Conservation (phyloP, 2,888 invertebrate genomes). For the Oasisia sp. region DNA sequence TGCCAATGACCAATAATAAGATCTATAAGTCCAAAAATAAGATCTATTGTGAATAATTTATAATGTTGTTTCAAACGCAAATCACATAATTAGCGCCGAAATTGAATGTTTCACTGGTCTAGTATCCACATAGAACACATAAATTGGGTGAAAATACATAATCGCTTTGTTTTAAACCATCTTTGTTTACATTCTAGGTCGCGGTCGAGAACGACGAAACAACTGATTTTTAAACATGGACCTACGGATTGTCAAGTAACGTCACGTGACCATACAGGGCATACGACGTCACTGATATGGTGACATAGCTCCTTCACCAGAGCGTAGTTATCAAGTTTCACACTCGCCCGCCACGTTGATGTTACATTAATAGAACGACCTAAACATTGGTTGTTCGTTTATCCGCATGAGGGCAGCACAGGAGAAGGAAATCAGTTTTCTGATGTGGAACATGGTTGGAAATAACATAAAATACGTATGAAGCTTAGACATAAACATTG, state of each 20-base stretch:
- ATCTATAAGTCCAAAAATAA: too few species aligned
- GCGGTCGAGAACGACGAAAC: background rate
- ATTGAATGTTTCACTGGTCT: too few species aligned
- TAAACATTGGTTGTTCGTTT: background rate
- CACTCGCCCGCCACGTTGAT: background rate
- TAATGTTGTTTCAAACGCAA: too few species aligned
- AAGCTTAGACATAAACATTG: background rate
- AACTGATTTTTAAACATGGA: background rate
- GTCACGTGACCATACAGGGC: background rate
- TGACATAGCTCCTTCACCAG: background rate
- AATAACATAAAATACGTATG: background rate
- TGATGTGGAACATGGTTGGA: background rate
- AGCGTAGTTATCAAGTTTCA: background rate
- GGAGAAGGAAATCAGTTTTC: background rate
- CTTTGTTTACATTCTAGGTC: background rate
- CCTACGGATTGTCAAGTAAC: background rate
- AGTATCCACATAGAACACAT: too few species aligned
- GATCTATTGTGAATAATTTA: too few species aligned
- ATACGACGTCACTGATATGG: background rate
- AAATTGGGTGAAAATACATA: too few species aligned
- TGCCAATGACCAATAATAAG: too few species aligned
- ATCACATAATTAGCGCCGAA: too few species aligned
- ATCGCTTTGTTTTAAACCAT: background rate
- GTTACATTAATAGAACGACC: background rate
- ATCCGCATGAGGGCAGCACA: background rate